Evolutionary conservation across 2,888 invertebrate genomes (phyloP).

Genomic region (Meteorus cinctellus): DNA sequence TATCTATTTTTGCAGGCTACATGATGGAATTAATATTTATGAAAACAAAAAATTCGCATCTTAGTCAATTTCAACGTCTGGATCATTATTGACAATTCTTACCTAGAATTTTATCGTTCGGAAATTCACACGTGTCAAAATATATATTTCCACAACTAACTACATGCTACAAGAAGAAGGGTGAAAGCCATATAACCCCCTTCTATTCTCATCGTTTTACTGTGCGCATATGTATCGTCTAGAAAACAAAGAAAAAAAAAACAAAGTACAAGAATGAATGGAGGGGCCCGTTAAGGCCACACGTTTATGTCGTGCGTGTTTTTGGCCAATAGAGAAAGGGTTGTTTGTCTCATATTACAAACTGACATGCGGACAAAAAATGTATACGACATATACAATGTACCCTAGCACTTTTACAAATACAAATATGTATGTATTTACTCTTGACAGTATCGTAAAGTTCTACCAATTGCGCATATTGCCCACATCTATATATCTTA

Average conservation of each 20-base stretch:
- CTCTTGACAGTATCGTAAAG: neutral
- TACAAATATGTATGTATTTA: neutral
- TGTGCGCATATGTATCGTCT: constrained; percentile 1
- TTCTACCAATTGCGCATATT: neutral
- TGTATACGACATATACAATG: neutral
- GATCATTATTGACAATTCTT: constrained; percentile 6
- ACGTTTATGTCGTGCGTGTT: constrained; percentile 27
- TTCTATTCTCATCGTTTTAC: constrained; percentile 2
- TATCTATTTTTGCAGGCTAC: no score
- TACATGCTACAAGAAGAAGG: neutral
- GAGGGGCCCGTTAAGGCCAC: constrained; percentile 10
- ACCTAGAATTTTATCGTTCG: constrained; percentile 24
- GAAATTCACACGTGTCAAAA: constrained; percentile 3
- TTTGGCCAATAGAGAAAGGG: constrained; percentile 11
- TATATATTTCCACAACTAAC: neutral
- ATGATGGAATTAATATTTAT: no score
- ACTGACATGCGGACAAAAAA: constrained; percentile 22
- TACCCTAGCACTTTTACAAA: neutral
- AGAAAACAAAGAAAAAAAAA: constrained; percentile 16
- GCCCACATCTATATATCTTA: neutral
- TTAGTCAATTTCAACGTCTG: no score
- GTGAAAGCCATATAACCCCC: neutral
- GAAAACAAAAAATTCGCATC: no score
- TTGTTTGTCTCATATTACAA: constrained; percentile 19
- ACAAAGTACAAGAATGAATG: constrained; percentile 22